phyloP scores from a whole-genome alignment of 2,113 vertebrate genomes.

The Paedocypris sp. region DNA sequence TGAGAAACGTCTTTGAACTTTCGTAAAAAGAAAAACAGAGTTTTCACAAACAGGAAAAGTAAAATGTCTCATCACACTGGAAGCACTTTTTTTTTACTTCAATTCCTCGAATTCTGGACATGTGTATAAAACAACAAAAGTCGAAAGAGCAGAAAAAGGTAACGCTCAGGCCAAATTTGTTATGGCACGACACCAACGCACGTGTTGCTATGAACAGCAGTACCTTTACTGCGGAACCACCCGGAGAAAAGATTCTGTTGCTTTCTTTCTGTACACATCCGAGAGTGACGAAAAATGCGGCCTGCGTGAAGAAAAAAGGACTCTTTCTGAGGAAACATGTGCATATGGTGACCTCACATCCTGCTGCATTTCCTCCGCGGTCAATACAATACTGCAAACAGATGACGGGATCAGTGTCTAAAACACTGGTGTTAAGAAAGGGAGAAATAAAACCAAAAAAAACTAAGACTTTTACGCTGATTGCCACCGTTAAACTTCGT shows the following conservation, averaged over 20 bases:
- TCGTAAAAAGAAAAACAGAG: conserved; percentile 1
- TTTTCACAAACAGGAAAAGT: background rate
- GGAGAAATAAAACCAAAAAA: background rate
- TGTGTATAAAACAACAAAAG: background rate
- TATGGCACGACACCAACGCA: too few relatives aligned
- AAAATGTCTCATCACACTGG: conserved; percentile 34
- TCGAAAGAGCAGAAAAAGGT: too few relatives aligned
- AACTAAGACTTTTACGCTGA: background rate
- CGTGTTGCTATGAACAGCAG: too few relatives aligned
- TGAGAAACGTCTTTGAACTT: background rate
- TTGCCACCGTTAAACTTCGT: background rate
- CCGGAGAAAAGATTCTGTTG: too few relatives aligned
- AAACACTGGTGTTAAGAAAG: background rate
- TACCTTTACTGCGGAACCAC: too few relatives aligned
- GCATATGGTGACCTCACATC: too few relatives aligned
- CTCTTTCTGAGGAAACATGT: too few relatives aligned
- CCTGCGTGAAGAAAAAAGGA: too few relatives aligned
- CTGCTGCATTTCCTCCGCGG: background rate
- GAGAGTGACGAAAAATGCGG: too few relatives aligned
- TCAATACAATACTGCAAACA: conserved; percentile 13
- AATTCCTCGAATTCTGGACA: conserved; percentile 26
- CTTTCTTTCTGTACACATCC: too few relatives aligned
- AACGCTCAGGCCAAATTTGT: too few relatives aligned
- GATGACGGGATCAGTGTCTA: background rate
- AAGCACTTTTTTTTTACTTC: conserved; percentile 39